Evolutionary conservation across 2,888 invertebrate genomes (phyloP), one percentile per base, ranked within the genome.

Genomic region (Gymnocheta viridis): DNA sequence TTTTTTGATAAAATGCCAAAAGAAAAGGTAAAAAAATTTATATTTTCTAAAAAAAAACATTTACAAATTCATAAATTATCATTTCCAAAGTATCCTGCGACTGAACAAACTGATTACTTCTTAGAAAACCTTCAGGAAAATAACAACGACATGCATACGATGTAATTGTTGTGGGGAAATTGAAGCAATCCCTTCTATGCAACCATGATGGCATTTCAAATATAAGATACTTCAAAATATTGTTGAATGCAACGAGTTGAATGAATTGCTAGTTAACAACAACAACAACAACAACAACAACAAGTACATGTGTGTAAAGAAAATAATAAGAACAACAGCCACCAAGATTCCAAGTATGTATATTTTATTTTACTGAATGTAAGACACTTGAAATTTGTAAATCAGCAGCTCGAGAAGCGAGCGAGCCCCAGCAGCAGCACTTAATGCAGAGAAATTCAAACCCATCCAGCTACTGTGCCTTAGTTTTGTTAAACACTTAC

Each of bases 241-340:
- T 77, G 77, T 67, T 84, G 81, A 72, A 84, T 84, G 81, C 83
- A 84, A 84, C 81, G 81, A 81, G 81, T 81, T 84, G 83, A 72
- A 84, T 84, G 83, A 80, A 83, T 81, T 77, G 66, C 81, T 47
- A 24, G 67, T 74, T 74, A 81, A 81, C 27, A 38, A 49, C 22
- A 38, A 38, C 35, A 60, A 72, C n/a, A n/a, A n/a, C n/a, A n/a
- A n/a, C n/a, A n/a, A n/a, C n/a, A n/a, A n/a, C n/a, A n/a, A n/a
- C 32, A 41, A 54, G 35, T 54, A 44, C 41, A 64, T 70, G 35
- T 32, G 14, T 64, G 27, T 62, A 72, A 49, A 66, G 24, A 72
- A 70, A 35, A 80, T 38, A 24, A 74, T 32, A 47, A 44, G 47
- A 70, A 56, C 78, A 83, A 41, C 67, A 81, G 35, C 62, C 14